Conservation (phyloP, 2,888 invertebrate species). For the Junonia oenone region DNA sequence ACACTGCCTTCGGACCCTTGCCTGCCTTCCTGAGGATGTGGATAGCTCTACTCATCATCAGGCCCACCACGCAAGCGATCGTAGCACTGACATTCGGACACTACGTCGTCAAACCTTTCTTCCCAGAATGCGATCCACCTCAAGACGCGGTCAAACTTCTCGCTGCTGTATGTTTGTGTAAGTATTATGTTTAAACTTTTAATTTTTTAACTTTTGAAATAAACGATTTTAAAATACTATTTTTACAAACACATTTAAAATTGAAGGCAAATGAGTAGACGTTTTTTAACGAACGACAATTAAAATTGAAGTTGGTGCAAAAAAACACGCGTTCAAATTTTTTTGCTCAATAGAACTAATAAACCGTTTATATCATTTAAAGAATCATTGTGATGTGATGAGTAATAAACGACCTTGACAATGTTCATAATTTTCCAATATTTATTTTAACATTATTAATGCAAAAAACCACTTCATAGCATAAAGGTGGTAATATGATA, state of each 20-base stretch:
- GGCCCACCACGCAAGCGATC: constrained; percentile 91
- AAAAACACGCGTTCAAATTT: too few species aligned
- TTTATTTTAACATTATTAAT: background rate
- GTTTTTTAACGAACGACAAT: too few species aligned
- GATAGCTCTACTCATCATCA: constrained; percentile 89
- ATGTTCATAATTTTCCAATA: background rate
- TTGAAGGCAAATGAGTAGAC: too few species aligned
- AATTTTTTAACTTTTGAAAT: too few species aligned
- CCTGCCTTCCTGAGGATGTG: constrained; percentile 91
- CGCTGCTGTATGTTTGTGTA: constrained; percentile 90
- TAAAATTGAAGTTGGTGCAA: too few species aligned
- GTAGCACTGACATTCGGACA: constrained; percentile 95
- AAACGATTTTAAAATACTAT: too few species aligned
- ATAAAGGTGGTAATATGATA: background rate
- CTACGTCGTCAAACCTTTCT: constrained; percentile 93
- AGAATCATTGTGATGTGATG: too few species aligned
- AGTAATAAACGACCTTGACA: background rate
- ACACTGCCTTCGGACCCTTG: constrained; percentile 92
- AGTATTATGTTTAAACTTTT: too few species aligned
- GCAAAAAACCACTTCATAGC: background rate
- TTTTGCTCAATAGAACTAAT: too few species aligned
- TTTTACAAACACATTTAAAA: too few species aligned
- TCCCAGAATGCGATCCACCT: constrained; percentile 87
- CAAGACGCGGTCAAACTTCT: constrained; percentile 86
- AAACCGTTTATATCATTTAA: too few species aligned